Evolutionary conservation across 2,113 vertebrate species (phyloP).

Genomic region (Oryzias celebensis): DNA sequence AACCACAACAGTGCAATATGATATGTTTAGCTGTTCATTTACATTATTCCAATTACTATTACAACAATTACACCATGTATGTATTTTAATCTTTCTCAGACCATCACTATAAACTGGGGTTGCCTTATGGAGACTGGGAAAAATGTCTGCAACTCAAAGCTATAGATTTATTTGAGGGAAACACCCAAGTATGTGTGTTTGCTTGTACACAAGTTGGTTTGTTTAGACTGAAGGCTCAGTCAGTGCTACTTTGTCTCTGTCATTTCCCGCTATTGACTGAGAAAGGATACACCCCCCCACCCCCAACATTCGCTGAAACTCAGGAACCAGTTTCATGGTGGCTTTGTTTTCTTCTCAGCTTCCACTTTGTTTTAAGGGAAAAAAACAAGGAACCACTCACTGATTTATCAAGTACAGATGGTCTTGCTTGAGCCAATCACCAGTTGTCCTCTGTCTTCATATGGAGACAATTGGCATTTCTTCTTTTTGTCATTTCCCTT

Average conservation of each 20-base stretch:
- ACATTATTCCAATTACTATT: constrained; percentile 7
- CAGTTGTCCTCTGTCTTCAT: too few relatives aligned
- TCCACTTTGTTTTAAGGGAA: constrained; percentile 17
- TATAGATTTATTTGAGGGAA: constrained; percentile 3
- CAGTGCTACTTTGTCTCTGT: constrained; percentile 59
- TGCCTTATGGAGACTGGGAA: constrained; percentile 31
- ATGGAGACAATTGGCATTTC: too few relatives aligned
- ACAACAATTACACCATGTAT: neutral
- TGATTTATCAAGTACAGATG: too few relatives aligned
- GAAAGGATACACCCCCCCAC: constrained; percentile 18
- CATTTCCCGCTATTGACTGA: constrained; percentile 59
- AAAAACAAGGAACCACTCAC: neutral
- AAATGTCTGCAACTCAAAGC: constrained; percentile 8
- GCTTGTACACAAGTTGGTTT: constrained; percentile 36
- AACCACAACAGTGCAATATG: constrained; percentile 43
- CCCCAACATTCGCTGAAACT: constrained; percentile 15
- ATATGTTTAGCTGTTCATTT: constrained; percentile 32
- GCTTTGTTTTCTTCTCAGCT: constrained; percentile 23
- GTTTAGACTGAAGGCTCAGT: constrained; percentile 46
- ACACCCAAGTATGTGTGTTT: constrained; percentile 26
- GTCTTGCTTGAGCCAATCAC: too few relatives aligned
- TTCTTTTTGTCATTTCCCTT: too few relatives aligned
- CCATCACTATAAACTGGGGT: constrained; percentile 18
- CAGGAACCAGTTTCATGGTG: constrained; percentile 13
- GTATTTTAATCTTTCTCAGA: constrained; percentile 26